Conservation (phyloP, 1,140 invertebrate genomes). For the Psilanteris sp. region DNA sequence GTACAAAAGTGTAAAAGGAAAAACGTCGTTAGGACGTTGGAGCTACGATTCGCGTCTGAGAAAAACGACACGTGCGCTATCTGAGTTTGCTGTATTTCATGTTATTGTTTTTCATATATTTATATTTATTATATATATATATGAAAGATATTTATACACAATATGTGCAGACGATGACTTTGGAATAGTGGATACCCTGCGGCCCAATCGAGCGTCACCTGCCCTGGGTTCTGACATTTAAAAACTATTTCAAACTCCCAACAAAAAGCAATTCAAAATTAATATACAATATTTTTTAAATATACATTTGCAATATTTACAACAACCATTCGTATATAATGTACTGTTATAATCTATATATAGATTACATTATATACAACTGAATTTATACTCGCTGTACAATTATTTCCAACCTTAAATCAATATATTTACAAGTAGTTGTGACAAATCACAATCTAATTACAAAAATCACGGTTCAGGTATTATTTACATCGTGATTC, state of each 20-base stretch:
- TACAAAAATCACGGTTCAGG: slow-evolving; percentile 40
- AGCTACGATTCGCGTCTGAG: slow-evolving; percentile 12
- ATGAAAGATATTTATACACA: no score
- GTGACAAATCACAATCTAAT: slow-evolving; percentile 27
- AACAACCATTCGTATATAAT: slow-evolving; percentile 35
- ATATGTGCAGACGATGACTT: slow-evolving; percentile 52
- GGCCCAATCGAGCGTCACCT: slow-evolving; percentile 27
- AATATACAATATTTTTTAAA: slow-evolving; percentile 30
- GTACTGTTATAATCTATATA: slow-evolving; percentile 21
- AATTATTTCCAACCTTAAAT: slow-evolving; percentile 7
- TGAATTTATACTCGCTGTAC: slow-evolving; percentile 36
- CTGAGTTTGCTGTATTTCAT: slow-evolving; percentile 21
- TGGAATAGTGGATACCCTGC: slow-evolving; percentile 14
- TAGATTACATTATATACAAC: slow-evolving; percentile 52
- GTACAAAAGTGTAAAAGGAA: slow-evolving; percentile 66
- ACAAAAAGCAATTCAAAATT: slow-evolving; percentile 8
- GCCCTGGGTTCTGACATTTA: slow-evolving; percentile 10
- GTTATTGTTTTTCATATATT: slow-evolving; percentile 2
- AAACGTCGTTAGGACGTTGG: slow-evolving; percentile 31
- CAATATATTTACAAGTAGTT: slow-evolving; percentile 41
- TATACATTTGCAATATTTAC: slow-evolving; percentile 33
- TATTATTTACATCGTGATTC: slow-evolving; percentile 43
- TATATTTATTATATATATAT: no score
- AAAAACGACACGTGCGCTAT: slow-evolving; percentile 28
- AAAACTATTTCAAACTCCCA: slow-evolving; percentile 1